Evolutionary conservation across 2,113 vertebrate genomes (phyloP), one percentile per base, ranked within the genome.

Genomic region (Delphinapterus leucas): DNA sequence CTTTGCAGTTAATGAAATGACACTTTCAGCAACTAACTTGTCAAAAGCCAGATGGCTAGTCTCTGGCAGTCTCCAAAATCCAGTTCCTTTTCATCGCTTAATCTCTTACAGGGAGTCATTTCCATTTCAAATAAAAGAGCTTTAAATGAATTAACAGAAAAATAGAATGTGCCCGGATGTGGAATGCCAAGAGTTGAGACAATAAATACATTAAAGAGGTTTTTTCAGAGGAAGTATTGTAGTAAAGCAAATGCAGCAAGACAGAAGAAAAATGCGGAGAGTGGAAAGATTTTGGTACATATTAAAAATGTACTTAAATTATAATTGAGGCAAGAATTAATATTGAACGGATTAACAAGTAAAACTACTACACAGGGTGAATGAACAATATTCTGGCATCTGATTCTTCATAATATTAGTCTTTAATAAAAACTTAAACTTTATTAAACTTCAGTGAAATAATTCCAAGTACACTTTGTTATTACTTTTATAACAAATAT

Each of bases 91-190:
- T 71, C 26, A 44, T 21, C 6, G n/a, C 77, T 84, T 90, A 92
- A 70, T 92, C 36, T 87, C 31, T 94, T 58, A 96, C 1, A 84
- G 25, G 65, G 12, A 95, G 63, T 94, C 41, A 95, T 70, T 94
- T 95, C 47, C 17, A 93, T 90, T 96, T 82, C 55, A 97, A 84
- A 91, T 86, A 74, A 95, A 90, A 93, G 73, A 93, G 31, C 76
- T 49, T 90, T 73, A 94, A 94, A 81, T 53, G 23, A 84, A 84
- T 92, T 65, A 68, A 83, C 25, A 94, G 53, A 86, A 91, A 97
- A 96, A 90, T 0, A 95, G 25, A 76, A 93, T 68, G 58, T 93
- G 55, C 36, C 93, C 47, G 80, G 49, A 97, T 67, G 31, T 81
- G 31, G 33, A 90, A 90, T 88, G 67, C 25, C 55, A 93, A 70